phyloP scores from a whole-genome alignment of 2,113 vertebrate species.

The Pseudopipra pipra region DNA sequence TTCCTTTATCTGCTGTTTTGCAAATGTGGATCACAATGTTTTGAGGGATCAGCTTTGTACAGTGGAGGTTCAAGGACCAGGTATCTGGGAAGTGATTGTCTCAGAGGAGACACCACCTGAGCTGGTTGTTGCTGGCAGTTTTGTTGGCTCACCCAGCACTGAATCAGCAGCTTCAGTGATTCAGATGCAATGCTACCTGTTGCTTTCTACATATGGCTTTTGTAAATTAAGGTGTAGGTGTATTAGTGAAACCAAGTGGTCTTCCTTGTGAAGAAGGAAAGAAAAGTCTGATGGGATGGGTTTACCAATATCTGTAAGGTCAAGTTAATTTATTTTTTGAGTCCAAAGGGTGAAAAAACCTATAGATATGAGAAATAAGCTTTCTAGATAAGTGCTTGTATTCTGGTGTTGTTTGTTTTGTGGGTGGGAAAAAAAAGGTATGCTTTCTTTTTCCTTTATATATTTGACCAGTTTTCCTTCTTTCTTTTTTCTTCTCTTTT shows the following conservation, averaged over 20 bases:
- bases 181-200: neutral
- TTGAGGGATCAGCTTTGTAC: neutral
- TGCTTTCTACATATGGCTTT: neutral
- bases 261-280: neutral
- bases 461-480: neutral
- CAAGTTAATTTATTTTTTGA: neutral
- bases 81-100: neutral
- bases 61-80: neutral
- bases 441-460: neutral
- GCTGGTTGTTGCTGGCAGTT: neutral
- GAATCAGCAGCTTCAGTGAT: neutral
- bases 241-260: neutral
- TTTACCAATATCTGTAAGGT: neutral
- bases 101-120: neutral
- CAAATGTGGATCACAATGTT: neutral
- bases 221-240: neutral
- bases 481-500: neutral
- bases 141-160: neutral
- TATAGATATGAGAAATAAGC: neutral
- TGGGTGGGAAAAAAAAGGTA: neutral
- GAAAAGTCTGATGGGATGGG: neutral
- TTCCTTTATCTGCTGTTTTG: neutral
- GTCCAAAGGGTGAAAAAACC: neutral
- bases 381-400: neutral
- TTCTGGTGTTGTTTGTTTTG: neutral